Evolutionary conservation across 2,113 vertebrate genomes (phyloP), one percentile per base, ranked within the genome.

Genomic region (Leucopsar rothschildi): DNA sequence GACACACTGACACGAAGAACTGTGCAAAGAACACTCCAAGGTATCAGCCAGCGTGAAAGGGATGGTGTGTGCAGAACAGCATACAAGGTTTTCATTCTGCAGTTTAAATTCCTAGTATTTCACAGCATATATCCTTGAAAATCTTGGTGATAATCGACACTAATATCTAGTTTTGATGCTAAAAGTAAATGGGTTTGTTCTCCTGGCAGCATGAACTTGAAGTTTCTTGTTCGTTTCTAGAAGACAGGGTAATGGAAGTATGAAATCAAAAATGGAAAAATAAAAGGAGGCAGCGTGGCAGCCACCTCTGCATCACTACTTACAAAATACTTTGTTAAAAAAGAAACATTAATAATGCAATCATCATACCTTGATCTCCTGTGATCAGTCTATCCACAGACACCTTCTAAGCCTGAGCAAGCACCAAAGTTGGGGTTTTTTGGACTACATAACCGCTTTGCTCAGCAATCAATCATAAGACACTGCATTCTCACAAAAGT

Each of bases 161-260:
- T 25, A 73, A 45, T 47, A 35, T 15, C 52, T 70, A 16, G 15
- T 8, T 61, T 73, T 69, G 25, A 57, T 68, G 64, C 12, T 70
- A 59, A 86, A 87, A 89, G 87, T 10, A 15, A 13, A 61, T 2
- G 33, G 40, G 11, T 80, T 93, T 90, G 45, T 79, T 82, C 87
- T 90, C 50, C 47, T 44, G 68, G 44, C 50, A 90, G 80, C 87
- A 95, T 12, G 12, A 88, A 93, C 47, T 84, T 84, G 49, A 95
- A 89, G 76, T 97, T 93, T 91, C 88, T 87, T 87, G 29, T 84
- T 92, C 29, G 37, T 90, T 83, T 97, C 96, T 96, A 96, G 65
- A 90, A 93, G 78, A 82, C 22, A 33, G 10, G 8, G 37, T 45
- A 96, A 95, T 93, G 66, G 79, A 94, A 87, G 23, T 72, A 88